phyloP scores from a whole-genome alignment of 2,797 vertebrate genomes.

The Sorex maritimensis region DNA sequence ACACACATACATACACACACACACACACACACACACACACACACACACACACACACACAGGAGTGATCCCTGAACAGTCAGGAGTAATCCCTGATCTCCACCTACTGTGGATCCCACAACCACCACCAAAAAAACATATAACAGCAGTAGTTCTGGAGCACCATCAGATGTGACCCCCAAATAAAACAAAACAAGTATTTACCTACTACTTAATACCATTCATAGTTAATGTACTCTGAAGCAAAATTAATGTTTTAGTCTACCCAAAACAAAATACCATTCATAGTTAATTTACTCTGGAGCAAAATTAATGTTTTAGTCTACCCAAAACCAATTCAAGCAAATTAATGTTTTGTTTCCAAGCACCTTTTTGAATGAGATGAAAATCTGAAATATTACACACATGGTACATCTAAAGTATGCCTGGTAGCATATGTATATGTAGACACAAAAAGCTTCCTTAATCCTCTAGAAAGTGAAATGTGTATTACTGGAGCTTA shows the following conservation, averaged over 20 bases:
- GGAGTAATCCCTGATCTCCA: too few relatives aligned
- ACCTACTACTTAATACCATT: conserved; percentile 31
- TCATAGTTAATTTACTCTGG: conserved; percentile 35
- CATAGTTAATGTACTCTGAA: conserved; percentile 25
- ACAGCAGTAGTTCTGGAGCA: too few relatives aligned
- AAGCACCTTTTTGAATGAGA: conserved; percentile 60
- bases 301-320: conserved; percentile 52
- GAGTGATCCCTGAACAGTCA: too few relatives aligned
- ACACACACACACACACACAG: too few relatives aligned
- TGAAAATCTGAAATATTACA: conserved; percentile 58
- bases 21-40: too few relatives aligned
- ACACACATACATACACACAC: too few relatives aligned
- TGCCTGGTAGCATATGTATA: neutral
- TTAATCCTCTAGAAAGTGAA: conserved; percentile 48
- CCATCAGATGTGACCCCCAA: too few relatives aligned
- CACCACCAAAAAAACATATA: too few relatives aligned
- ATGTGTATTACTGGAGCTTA: conserved; percentile 55
- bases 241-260: conserved; percentile 48
- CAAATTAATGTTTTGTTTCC: conserved; percentile 40
- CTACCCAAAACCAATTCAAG: conserved; percentile 60
- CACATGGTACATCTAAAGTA: neutral
- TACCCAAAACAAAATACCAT: conserved; percentile 31
- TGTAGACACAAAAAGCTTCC: conserved; percentile 53
- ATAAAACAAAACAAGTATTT: conserved; percentile 11
- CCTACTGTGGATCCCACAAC: too few relatives aligned